Conservation (phyloP, 1,140 invertebrate species). For the Halotydeus destructor region DNA sequence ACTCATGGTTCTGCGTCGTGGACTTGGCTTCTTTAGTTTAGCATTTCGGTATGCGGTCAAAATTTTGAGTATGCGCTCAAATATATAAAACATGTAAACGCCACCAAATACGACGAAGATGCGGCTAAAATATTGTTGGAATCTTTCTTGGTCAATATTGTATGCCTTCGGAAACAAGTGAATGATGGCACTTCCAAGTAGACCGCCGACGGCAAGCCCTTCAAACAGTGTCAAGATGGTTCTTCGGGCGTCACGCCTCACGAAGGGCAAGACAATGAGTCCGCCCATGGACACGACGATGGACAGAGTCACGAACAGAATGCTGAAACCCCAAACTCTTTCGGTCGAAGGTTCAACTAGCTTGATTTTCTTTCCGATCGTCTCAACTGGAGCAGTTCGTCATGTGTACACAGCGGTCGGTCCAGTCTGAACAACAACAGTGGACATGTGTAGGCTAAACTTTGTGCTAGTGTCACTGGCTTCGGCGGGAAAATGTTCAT, state of each 20-base stretch:
- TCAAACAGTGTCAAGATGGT: constrained; percentile 15
- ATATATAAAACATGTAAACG: constrained; percentile 13
- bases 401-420: constrained; percentile 5
- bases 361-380: constrained; percentile 4
- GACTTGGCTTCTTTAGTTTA: background rate
- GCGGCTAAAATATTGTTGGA: constrained; percentile 13
- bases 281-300: constrained; percentile 16
- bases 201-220: constrained; percentile 14
- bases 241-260: constrained; percentile 10
- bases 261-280: constrained; percentile 13
- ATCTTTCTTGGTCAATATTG: constrained; percentile 13
- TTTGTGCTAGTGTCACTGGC: constrained; percentile 6
- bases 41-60: background rate
- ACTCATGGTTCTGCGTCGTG: constrained; percentile 4
- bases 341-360: constrained; percentile 12
- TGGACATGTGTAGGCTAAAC: constrained; percentile 12
- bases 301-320: constrained; percentile 14
- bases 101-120: constrained; percentile 15
- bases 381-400: background rate
- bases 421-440: constrained; percentile 12
- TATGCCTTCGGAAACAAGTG: constrained; percentile 16
- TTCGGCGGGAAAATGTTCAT: constrained; percentile 6
- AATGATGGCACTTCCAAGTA: constrained; percentile 13
- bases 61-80: constrained; percentile 12
- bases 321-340: constrained; percentile 12